Evolutionary conservation across 1,140 invertebrate genomes (phyloP), one percentile per base, ranked within the genome.

Genomic region (Oryzaephilus surinamensis): DNA sequence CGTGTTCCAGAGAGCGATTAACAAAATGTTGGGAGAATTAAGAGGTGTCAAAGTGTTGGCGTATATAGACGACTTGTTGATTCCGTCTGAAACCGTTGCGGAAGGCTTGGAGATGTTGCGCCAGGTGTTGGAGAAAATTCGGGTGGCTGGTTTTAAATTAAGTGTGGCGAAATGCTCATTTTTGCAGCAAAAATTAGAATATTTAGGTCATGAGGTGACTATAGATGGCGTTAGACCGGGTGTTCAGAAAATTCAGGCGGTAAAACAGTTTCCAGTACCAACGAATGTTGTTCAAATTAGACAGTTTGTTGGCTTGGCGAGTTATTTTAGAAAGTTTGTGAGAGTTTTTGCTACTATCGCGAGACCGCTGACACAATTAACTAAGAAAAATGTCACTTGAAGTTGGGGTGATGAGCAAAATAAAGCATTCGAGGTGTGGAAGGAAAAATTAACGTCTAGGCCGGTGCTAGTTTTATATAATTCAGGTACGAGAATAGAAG

Each of bases 1-100:
- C 8, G 50, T 54, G 1, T 68, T 68, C 35, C 56, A 65, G 37
- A 33, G 51, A 19, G 45, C 60, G 6, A 60, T 67, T 4, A 54
- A 58, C 26, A 37, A 34, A 2, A 46, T 63, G 0, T 46, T 65
- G 3, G 24, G 43, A 1, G 13, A 29, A 27, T 28, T 58, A 41
- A 6, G 46, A 31, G n/a, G 56, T 44, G 43, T 23, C 51, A 24
- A 43, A 20, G 43, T 48, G 6, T 33, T 49, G 14, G 28, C 38
- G 0, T 57, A 56, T 32, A 36, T 57, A 5, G 64, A 68, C 38
- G 64, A 38, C 17, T 29, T 30, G 4, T 29, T 38, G 13, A 19
- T 27, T 29, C 27, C 24, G 14, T 2, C 12, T 6, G 17, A 30
- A 16, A 1, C 12, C 36, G 23, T 48, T 11, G 44, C 46, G 19